Conservation (phyloP, 1,140 invertebrate species). For the Phymorhynchus buccinoides region DNA sequence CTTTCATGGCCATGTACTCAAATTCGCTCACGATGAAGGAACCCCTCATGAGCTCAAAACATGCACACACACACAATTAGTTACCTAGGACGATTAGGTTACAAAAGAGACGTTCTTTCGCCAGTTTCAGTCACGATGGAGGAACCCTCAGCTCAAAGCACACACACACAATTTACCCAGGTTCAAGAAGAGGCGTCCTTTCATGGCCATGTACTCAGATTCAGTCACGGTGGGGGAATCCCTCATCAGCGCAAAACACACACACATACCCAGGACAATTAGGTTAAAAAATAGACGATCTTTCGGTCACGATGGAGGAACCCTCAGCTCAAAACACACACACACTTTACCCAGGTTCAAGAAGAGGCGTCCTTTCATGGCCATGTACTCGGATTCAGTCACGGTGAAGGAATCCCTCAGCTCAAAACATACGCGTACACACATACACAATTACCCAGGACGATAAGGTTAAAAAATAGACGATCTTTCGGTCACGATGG, state of each 20-base stretch:
- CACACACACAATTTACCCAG: slow-evolving; percentile 78
- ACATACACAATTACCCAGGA: too few relatives aligned
- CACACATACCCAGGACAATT: too few relatives aligned
- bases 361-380: slow-evolving; percentile 87
- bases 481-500: too few relatives aligned
- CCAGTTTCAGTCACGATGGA: slow-evolving; percentile 69
- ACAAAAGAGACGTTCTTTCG: too few relatives aligned
- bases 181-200: slow-evolving; percentile 86
- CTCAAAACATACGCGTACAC: slow-evolving; percentile 84
- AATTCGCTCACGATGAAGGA: slow-evolving; percentile 6
- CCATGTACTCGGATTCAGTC: slow-evolving; percentile 77
- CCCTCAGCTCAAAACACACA: too few relatives aligned
- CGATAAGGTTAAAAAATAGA: too few relatives aligned
- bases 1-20: slow-evolving; percentile 87
- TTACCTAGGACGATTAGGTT: too few relatives aligned
- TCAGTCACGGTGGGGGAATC: slow-evolving; percentile 6
- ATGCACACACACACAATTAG: too few relatives aligned
- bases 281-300: too few relatives aligned
- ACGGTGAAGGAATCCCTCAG: slow-evolving; percentile 43
- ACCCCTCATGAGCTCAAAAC: slow-evolving; percentile 78
- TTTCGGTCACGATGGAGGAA: too few relatives aligned
- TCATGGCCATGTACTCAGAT: slow-evolving; percentile 85
- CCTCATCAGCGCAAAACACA: slow-evolving; percentile 81
- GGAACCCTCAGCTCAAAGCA: slow-evolving; percentile 78
- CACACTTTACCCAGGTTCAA: slow-evolving; percentile 87